Conservation (phyloP, 2,797 vertebrate genomes). For the Gallinago solitaria region DNA sequence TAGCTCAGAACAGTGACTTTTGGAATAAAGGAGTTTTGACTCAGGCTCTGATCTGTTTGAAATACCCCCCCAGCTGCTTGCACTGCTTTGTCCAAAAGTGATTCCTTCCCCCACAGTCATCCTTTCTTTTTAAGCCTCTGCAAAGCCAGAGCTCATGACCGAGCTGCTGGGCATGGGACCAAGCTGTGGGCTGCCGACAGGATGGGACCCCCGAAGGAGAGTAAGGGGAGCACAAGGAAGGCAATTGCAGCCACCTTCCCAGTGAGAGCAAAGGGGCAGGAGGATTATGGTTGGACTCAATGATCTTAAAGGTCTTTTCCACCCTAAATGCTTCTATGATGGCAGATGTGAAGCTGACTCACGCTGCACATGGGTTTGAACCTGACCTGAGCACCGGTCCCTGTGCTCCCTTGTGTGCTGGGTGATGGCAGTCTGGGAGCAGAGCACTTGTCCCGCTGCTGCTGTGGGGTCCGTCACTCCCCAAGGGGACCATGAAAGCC, state of each 20-base stretch:
- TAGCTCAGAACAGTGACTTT: background rate
- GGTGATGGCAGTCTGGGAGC: background rate
- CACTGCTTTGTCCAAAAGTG: background rate
- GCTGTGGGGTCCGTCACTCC: fast-evolving
- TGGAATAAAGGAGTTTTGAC: background rate
- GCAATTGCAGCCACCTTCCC: background rate
- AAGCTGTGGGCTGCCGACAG: background rate
- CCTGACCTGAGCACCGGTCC: fast-evolving
- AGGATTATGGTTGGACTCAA: fast-evolving
- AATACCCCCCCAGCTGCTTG: background rate
- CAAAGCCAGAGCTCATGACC: background rate
- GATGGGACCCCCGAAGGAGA: background rate
- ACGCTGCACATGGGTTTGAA: fast-evolving
- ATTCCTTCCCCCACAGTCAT: fast-evolving
- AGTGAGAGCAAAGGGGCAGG: background rate
- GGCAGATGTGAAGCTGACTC: background rate
- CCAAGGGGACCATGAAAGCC: fast-evolving
- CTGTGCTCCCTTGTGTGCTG: fast-evolving
- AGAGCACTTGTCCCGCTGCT: fast-evolving
- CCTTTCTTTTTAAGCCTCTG: background rate
- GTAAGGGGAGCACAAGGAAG: background rate
- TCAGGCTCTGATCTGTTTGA: background rate
- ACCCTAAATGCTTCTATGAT: background rate
- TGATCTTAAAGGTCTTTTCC: background rate
- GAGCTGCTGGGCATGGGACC: fast-evolving